Conservation (phyloP, 2,797 vertebrate genomes). For the Danio jaintianensis region DNA sequence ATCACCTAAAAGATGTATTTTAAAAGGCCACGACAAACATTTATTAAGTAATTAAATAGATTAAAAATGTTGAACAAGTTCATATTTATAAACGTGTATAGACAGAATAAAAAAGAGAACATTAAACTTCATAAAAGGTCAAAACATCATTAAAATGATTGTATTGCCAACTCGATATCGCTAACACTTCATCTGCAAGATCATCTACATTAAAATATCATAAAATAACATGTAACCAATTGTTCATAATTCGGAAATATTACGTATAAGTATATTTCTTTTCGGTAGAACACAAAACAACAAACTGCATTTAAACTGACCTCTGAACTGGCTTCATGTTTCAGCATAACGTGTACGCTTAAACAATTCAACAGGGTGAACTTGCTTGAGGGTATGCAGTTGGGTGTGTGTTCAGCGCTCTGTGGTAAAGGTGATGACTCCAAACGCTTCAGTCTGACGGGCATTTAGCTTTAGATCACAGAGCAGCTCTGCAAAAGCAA, state of each 20-base stretch:
- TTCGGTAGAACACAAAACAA: not conserved
- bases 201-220: not conserved
- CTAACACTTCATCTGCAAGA: not conserved
- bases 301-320: not conserved
- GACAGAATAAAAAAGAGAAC: not conserved
- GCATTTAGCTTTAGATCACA: constrained; percentile 66
- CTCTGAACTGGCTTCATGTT: constrained; percentile 12
- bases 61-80: not conserved
- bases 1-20: not conserved
- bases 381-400: not conserved
- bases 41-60: not conserved
- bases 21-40: not conserved
- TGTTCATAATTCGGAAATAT: constrained; percentile 6
- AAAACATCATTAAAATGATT: not conserved
- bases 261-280: not conserved
- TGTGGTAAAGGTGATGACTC: constrained; percentile 70
- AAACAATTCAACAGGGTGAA: not conserved
- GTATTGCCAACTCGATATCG: not conserved
- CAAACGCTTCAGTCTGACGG: constrained; percentile 76
- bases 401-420: constrained; percentile 52
- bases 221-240: not conserved
- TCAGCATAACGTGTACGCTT: not conserved
- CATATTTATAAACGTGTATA: not conserved
- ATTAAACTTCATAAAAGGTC: not conserved
- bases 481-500: constrained; percentile 70